These are phyloP conservation scores for Andrena marginata DNA, from an alignment of 2,888 invertebrate genomes.

Conservation along the genomic window DNA sequence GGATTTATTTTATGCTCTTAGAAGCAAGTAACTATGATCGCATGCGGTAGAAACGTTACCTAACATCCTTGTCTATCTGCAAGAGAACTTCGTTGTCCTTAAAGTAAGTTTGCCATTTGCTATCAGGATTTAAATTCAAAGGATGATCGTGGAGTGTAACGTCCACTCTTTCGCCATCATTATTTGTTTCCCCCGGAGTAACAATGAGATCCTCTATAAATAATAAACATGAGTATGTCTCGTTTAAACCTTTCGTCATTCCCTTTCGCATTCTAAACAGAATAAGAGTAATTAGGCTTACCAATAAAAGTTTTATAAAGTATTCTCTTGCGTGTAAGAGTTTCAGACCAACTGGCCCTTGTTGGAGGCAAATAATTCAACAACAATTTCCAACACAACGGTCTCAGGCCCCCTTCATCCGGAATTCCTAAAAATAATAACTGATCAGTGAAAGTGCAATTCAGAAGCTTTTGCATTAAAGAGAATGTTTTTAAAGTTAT, in stretches of 20 bases:
- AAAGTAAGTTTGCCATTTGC: slow-evolving; percentile 98
- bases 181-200: slow-evolving; percentile 89
- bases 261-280: not conserved
- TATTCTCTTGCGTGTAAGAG: slow-evolving; percentile 91
- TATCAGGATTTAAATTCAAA: slow-evolving; percentile 96
- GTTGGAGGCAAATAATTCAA: slow-evolving; percentile 93
- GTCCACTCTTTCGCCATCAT: slow-evolving; percentile 86
- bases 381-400: slow-evolving; percentile 95
- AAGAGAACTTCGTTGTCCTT: slow-evolving; percentile 98
- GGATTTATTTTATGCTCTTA: slow-evolving; percentile 35
- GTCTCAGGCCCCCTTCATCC: slow-evolving; percentile 93
- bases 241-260: not conserved
- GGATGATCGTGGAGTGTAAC: slow-evolving; percentile 93
- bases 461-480: not conserved
- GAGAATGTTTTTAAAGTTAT: not conserved
- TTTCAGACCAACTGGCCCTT: slow-evolving; percentile 89
- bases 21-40: not conserved
- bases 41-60: slow-evolving; percentile 81
- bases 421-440: slow-evolving; percentile 90
- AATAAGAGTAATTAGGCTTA: slow-evolving; percentile 76
- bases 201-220: slow-evolving; percentile 94
- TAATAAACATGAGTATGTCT: slow-evolving; percentile 20
- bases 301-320: slow-evolving; percentile 94
- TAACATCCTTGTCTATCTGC: slow-evolving; percentile 99
- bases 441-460: not conserved